Conservation (phyloP, 1,140 invertebrate genomes). For the Neoseiulus cucumeris region DNA sequence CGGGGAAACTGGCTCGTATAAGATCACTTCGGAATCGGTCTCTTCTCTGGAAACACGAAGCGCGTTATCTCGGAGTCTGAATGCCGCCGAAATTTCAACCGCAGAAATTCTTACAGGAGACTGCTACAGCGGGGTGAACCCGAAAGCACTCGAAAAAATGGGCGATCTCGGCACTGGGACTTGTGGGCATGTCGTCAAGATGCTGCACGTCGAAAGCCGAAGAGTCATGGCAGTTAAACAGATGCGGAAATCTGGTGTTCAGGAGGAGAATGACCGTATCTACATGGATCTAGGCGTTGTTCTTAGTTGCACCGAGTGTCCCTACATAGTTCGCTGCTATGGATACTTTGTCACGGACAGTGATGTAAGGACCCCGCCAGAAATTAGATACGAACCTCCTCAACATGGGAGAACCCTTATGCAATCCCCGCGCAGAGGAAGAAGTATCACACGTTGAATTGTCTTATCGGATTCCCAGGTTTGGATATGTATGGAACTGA, state of each 20-base stretch:
- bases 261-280: slow-evolving; percentile 90
- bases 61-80: too few relatives aligned
- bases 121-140: background rate
- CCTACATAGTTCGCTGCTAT: slow-evolving; percentile 86
- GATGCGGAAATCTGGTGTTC: slow-evolving; percentile 89
- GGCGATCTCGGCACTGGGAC: slow-evolving; percentile 86
- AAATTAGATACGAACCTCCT: too few relatives aligned
- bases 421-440: background rate
- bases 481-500: slow-evolving; percentile 99
- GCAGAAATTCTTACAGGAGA: too few relatives aligned
- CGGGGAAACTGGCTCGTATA: too few relatives aligned
- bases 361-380: slow-evolving; percentile 12
- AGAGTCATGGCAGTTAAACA: slow-evolving; percentile 89
- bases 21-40: too few relatives aligned
- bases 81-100: too few relatives aligned
- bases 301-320: slow-evolving; percentile 84
- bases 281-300: slow-evolving; percentile 97
- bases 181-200: slow-evolving; percentile 91
- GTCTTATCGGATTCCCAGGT: slow-evolving; percentile 40
- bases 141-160: slow-evolving; percentile 24
- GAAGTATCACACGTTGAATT: background rate
- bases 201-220: slow-evolving; percentile 65
- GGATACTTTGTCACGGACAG: slow-evolving; percentile 84
- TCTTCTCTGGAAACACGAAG: too few relatives aligned
- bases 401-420: background rate